These are phyloP conservation scores for Ammospiza nelsoni DNA, from an alignment of 2,113 vertebrate genomes.

Conservation along the genomic window DNA sequence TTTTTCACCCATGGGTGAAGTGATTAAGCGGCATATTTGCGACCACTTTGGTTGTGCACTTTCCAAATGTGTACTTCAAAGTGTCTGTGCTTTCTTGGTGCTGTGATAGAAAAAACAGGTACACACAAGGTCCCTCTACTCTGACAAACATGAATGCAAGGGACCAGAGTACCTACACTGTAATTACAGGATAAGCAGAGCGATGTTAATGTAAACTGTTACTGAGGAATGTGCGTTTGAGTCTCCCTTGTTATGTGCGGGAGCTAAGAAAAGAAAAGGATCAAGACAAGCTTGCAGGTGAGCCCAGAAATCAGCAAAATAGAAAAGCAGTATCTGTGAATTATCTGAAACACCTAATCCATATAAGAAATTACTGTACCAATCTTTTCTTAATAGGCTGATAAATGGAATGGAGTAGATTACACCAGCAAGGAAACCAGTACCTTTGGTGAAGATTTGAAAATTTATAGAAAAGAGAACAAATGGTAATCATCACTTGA, in stretches of 20 bases:
- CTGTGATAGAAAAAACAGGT: conserved; percentile 32
- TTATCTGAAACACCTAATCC: conserved; percentile 23
- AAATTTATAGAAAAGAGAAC: not conserved
- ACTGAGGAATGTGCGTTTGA: conserved; percentile 32
- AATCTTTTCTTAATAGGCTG: not conserved
- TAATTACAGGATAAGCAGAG: conserved; percentile 49
- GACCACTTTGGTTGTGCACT: not conserved
- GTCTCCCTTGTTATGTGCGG: not conserved
- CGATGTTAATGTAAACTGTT: conserved; percentile 53
- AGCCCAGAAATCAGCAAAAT: not conserved
- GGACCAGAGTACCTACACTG: not conserved
- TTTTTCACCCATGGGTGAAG: not conserved
- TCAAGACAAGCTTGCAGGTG: conserved; percentile 22
- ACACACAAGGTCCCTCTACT: not conserved
- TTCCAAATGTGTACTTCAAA: conserved; percentile 37
- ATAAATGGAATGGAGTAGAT: not conserved
- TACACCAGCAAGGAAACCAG: not conserved
- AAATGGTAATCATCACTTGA: not conserved
- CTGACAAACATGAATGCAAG: not conserved
- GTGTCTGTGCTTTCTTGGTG: not conserved
- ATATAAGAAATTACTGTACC: not conserved
- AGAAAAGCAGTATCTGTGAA: not conserved
- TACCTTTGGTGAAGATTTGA: not conserved
- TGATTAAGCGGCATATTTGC: not conserved
- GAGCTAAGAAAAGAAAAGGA: conserved; percentile 14